Percentiles rank a stretch among this genome's conserved stretches.
Conservation (phyloP, 2,113 vertebrate species). For the Platycercus adscitus region DNA sequence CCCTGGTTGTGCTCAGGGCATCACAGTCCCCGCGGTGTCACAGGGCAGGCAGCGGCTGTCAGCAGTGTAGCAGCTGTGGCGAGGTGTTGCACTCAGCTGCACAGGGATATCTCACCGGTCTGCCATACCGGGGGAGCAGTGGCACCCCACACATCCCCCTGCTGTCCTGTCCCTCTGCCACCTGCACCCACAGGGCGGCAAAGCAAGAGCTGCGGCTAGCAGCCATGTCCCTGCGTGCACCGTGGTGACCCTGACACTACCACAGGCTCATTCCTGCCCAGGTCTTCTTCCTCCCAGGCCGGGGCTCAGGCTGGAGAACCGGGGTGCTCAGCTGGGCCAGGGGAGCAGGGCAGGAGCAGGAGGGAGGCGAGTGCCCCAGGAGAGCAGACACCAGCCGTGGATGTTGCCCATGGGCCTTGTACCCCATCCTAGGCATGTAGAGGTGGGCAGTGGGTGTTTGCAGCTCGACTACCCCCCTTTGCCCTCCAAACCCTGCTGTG, state of each 20-base stretch:
- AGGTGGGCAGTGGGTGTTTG: neutral
- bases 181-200: neutral
- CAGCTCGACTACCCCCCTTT: neutral
- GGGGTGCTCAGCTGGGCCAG: neutral
- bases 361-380: neutral
- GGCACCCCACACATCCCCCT: neutral
- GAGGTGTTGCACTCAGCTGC: neutral
- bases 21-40: accelerated
- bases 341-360: neutral
- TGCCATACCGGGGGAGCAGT: neutral
- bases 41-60: neutral
- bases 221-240: neutral
- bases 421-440: neutral
- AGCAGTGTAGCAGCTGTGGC: accelerated
- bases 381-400: neutral
- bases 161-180: accelerated
- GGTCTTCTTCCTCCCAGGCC: neutral
- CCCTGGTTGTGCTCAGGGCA: accelerated
- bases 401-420: neutral
- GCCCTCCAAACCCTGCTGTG: neutral
- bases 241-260: neutral
- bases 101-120: neutral
- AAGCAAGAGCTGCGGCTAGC: neutral
- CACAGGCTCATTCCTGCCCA: neutral
- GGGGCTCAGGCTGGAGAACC: neutral